phyloP scores from a whole-genome alignment of 2,797 vertebrate species.

The Clarias fuscus region DNA sequence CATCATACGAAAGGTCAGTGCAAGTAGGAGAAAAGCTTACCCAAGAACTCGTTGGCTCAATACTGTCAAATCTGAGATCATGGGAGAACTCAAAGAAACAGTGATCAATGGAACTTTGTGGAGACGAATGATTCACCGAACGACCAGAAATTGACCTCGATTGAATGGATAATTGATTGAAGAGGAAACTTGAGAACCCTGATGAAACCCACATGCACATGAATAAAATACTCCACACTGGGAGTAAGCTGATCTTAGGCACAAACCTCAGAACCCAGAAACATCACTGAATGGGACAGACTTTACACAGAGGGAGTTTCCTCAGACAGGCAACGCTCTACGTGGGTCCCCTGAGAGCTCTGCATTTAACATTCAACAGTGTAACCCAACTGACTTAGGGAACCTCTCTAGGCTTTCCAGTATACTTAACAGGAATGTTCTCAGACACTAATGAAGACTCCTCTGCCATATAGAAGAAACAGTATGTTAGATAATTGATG shows the following conservation, averaged over 20 bases:
- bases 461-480: constrained; percentile 4
- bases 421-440: neutral
- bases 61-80: too few species aligned
- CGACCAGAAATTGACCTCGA: too few species aligned
- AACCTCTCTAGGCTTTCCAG: neutral
- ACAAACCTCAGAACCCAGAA: neutral
- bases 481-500: neutral
- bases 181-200: neutral
- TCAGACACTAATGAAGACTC: constrained; percentile 10
- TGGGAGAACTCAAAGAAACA: too few species aligned
- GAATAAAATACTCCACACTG: neutral
- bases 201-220: neutral
- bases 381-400: neutral
- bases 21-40: too few species aligned
- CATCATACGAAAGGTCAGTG: too few species aligned
- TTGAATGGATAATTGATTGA: too few species aligned
- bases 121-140: too few species aligned
- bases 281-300: neutral
- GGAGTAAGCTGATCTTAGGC: neutral
- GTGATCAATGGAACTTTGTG: too few species aligned
- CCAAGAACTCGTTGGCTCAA: too few species aligned
- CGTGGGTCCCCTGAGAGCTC: neutral
- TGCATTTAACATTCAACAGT: neutral
- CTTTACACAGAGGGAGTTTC: neutral
- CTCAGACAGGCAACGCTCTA: neutral